Base-by-base conservation (phyloP, 2,888 invertebrate species). In the Acanthopleura granulata region DNA sequence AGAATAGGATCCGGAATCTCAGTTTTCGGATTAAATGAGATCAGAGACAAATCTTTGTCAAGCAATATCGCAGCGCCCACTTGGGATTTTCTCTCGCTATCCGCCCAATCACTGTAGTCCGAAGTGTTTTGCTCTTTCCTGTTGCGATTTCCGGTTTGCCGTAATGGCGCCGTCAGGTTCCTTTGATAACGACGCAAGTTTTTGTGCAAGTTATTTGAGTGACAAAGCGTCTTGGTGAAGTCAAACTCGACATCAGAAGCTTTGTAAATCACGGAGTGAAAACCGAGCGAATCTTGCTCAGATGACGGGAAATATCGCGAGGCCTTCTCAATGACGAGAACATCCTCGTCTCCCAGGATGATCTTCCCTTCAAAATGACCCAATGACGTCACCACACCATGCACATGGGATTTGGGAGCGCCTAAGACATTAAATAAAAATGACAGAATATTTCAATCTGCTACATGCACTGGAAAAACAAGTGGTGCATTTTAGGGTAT, bases 191-290 rank as follows among this genome's bases (percentile, higher is more conserved):
- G 76, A 11, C 78, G 79, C 14, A 85, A 71, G 70, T 81, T 80
- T n/a, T 80, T 66, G 61, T 84, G 83, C 72, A 84, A 71, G 77
- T 80, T 49, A 74, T 83, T 81, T 72, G 82, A 76, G 69, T 81
- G 73, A 79, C 87, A 81, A 74, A 82, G 73, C 70, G 79, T 72
- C 74, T 77, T 62, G 75, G 83, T 72, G 71, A 80, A 30, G 25
- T 81, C 79, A 93, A 92, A 76, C 92, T 92, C 73, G 95, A 98
- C 95, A 91, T 97, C 96, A 83, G 94, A 93, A 85, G 96, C 96
- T 88, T 94, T 94, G 92, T 98, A 98, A 90, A 98, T 97, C 89
- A 98, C 94, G 79, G 97, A 97, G 92, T 98, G 96, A 85, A 94
- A 95, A 86, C 94, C 93, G 87, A 92, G 91, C 83, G 93, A 93